Conservation (phyloP, 1,140 invertebrate genomes). For the Drosophila tropicalis region DNA sequence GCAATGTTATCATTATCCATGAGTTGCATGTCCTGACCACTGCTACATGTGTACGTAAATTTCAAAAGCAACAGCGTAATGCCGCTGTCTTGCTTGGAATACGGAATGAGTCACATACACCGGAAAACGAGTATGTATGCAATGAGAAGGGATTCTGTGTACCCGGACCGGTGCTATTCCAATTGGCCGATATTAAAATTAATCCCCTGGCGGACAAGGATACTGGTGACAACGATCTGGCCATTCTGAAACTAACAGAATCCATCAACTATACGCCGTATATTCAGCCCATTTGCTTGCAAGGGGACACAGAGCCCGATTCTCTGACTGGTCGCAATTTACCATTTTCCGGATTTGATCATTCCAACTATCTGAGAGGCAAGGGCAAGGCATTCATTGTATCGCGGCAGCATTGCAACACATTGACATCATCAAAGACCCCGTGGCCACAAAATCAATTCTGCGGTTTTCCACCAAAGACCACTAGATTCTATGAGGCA, state of each 20-base stretch:
- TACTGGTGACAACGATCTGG: constrained; percentile 55
- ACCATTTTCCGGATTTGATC: constrained; percentile 52
- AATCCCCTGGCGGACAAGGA: constrained; percentile 55
- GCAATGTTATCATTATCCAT: constrained; percentile 53
- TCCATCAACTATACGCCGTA: constrained; percentile 37
- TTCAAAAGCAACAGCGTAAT: constrained; percentile 20
- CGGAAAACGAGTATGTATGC: constrained; percentile 36
- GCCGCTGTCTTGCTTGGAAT: constrained; percentile 48
- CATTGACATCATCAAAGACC: constrained; percentile 15
- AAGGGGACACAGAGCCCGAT: constrained; percentile 27
- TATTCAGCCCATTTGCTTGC: constrained; percentile 54
- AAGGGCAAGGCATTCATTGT: constrained; percentile 47
- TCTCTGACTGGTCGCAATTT: constrained; percentile 49
- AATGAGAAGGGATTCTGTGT: constrained; percentile 62
- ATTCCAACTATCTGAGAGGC: constrained; percentile 14
- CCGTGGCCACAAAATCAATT: constrained; percentile 53
- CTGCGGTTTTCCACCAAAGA: constrained; percentile 43
- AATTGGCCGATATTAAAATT: constrained; percentile 40
- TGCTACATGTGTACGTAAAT: constrained; percentile 43
- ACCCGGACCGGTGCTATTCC: constrained; percentile 34
- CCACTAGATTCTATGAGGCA: constrained; percentile 47
- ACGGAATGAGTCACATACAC: constrained; percentile 32
- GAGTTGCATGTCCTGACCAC: constrained; percentile 50
- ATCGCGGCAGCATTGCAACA: constrained; percentile 40
- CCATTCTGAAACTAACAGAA: constrained; percentile 42